Percentiles rank a stretch among this genome's conserved stretches.
Conservation (phyloP, 2,113 vertebrate species). For the Cettia cetti region DNA sequence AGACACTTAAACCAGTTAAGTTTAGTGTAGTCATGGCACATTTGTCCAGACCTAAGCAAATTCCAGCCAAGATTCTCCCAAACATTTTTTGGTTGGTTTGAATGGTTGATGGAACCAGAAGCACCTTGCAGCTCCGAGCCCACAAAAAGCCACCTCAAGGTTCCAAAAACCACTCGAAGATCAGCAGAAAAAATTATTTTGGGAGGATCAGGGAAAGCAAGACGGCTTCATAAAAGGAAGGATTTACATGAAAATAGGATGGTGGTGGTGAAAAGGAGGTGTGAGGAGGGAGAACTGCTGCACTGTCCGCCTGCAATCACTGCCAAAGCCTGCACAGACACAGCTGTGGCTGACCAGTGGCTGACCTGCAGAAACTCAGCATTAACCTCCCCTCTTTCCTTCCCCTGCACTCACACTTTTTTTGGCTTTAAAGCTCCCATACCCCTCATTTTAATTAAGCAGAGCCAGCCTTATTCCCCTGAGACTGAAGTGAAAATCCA, state of each 20-base stretch:
- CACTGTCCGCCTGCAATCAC: neutral
- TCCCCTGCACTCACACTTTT: neutral
- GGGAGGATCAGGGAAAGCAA: neutral
- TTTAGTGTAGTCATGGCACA: neutral
- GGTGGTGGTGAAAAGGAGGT: neutral
- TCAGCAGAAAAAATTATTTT: neutral
- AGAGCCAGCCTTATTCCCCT: neutral
- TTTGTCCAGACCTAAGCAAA: neutral
- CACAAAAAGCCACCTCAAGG: neutral
- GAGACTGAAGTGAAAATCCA: neutral
- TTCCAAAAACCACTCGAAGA: neutral
- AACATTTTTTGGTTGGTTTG: neutral
- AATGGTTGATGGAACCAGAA: neutral
- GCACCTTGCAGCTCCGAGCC: neutral
- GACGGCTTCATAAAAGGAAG: neutral
- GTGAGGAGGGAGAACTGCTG: neutral
- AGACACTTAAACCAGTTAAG: neutral
- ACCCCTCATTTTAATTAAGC: neutral
- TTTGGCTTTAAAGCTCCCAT: neutral
- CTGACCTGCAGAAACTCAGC: accelerated
- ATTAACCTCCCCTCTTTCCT: neutral
- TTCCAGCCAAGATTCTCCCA: neutral
- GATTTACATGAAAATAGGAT: neutral
- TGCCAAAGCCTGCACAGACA: neutral
- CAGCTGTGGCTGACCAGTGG: neutral